Percentiles rank a stretch among this genome's conserved stretches.
phyloP scores from a whole-genome alignment of 2,797 vertebrate species.

The Leucoraja ocellata region DNA sequence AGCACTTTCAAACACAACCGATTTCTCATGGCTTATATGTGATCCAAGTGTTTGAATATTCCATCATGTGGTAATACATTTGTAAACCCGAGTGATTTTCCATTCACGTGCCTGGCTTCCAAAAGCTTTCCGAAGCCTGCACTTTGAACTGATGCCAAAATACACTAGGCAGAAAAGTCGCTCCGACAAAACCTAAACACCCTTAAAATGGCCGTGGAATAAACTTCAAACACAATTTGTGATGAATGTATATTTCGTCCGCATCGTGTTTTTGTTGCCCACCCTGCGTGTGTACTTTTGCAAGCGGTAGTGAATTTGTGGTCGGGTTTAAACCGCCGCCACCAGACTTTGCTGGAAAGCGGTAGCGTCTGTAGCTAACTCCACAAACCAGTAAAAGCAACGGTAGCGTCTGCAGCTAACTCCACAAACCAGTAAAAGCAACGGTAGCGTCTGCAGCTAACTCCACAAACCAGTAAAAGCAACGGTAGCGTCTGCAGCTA shows the following conservation, averaged over 20 bases:
- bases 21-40: not conserved
- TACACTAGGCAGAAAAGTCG: not conserved
- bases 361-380: no score
- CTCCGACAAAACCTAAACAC: not conserved
- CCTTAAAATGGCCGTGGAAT: no score
- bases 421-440: conserved; percentile 1
- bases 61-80: not conserved
- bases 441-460: no score
- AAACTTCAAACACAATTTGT: not conserved
- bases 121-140: not conserved
- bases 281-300: not conserved
- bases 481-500: not conserved
- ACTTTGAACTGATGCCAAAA: not conserved
- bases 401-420: not conserved
- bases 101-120: not conserved
- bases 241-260: not conserved
- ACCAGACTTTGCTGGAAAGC: not conserved
- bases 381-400: not conserved
- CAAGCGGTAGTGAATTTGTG: conserved; percentile 11
- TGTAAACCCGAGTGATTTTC: not conserved
- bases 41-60: not conserved
- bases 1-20: not conserved
- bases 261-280: not conserved
- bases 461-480: no score
- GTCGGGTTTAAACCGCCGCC: not conserved